phyloP scores from a whole-genome alignment of 2,797 vertebrate genomes.

The Chelonia mydas region DNA sequence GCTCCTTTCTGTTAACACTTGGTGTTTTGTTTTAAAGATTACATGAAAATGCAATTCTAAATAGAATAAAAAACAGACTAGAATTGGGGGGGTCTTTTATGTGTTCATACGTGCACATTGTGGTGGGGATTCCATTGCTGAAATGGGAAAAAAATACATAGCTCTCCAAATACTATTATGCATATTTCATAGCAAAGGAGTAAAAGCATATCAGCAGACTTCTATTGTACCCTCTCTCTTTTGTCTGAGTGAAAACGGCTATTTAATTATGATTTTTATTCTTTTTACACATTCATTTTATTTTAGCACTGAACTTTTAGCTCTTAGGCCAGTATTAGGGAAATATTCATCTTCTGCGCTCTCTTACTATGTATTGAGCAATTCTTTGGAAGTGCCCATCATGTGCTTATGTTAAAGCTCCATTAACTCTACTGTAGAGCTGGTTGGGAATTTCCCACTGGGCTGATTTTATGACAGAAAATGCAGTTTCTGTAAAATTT shows the following conservation, averaged over 20 bases:
- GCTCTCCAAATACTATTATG: no score
- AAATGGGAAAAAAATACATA: no score
- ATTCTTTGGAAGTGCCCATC: neutral
- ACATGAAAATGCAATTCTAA: neutral
- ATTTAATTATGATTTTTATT: neutral
- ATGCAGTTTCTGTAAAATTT: neutral
- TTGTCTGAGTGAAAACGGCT: neutral
- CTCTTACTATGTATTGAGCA: neutral
- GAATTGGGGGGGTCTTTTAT: neutral
- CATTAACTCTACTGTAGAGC: neutral
- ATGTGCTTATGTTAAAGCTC: neutral
- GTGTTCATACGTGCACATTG: neutral
- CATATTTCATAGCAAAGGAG: neutral
- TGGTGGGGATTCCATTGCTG: neutral
- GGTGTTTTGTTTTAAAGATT: conserved; percentile 10
- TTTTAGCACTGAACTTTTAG: neutral
- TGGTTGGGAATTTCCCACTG: neutral
- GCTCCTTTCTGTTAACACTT: neutral
- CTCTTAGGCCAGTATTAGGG: neutral
- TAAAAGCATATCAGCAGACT: neutral
- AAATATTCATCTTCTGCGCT: neutral
- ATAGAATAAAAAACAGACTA: neutral
- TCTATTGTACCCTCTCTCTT: neutral
- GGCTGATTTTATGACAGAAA: neutral
- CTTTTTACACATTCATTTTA: neutral